phyloP scores from a whole-genome alignment of 2,888 invertebrate genomes.

The Microdon myrmicae region DNA sequence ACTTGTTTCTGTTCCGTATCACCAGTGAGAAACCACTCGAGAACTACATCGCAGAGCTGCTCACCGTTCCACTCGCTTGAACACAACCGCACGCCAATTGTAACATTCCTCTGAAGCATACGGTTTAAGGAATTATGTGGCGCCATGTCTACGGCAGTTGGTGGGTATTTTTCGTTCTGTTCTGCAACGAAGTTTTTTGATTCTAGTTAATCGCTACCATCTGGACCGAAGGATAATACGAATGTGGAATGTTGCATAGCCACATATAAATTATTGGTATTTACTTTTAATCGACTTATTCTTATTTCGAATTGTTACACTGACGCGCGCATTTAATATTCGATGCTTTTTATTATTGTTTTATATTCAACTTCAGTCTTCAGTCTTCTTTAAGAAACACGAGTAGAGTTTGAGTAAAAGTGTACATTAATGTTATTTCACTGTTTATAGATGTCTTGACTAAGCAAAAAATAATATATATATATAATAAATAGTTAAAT shows the following conservation, averaged over 20 bases:
- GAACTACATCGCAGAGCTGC: conserved; percentile 83
- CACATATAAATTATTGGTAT: conserved; percentile 32
- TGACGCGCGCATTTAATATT: conserved; percentile 44
- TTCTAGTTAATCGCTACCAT: conserved; percentile 25
- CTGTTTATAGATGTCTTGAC: too few relatives aligned
- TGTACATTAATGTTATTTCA: too few relatives aligned
- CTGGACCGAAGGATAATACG: conserved; percentile 9
- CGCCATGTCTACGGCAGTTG: conserved; percentile 14
- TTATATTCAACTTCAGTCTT: conserved; percentile 18
- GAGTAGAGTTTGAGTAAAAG: too few relatives aligned
- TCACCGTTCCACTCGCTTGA: conserved; percentile 71
- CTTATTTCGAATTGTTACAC: conserved; percentile 50
- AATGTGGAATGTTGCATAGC: background rate
- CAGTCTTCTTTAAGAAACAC: too few relatives aligned
- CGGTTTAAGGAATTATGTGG: conserved; percentile 4
- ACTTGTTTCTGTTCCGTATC: conserved; percentile 92
- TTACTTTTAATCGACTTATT: conserved; percentile 48
- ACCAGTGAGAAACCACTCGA: conserved; percentile 89
- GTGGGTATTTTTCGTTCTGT: conserved; percentile 28
- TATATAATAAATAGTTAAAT: too few relatives aligned
- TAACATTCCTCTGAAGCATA: background rate
- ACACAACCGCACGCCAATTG: background rate
- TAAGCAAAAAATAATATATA: too few relatives aligned
- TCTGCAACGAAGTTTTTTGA: conserved; percentile 11
- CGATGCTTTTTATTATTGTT: conserved; percentile 46